Conservation (phyloP, 92 coral and sea anemone species). For the Parazoanthus darwini region DNA sequence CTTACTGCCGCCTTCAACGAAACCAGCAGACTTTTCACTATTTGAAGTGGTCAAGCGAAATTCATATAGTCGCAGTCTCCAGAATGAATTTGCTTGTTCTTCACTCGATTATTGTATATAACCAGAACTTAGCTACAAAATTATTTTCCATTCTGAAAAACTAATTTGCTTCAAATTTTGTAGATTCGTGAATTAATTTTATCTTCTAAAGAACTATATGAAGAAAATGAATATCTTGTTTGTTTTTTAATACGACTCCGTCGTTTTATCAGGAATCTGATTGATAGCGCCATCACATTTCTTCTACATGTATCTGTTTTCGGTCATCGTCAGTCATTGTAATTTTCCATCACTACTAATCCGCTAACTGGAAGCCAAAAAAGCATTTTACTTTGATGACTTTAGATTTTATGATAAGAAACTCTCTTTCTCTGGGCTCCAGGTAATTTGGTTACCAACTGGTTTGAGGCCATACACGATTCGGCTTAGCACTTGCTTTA, state of each 20-base stretch:
- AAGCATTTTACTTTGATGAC: conserved; percentile 7
- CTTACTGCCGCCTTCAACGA: too few species aligned
- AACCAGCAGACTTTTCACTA: too few species aligned
- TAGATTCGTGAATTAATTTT: neutral
- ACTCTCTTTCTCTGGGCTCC: neutral
- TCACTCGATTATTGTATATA: too few species aligned
- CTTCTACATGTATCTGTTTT: neutral
- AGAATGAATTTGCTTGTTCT: neutral
- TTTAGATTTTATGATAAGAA: conserved; percentile 22
- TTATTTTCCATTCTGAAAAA: neutral
- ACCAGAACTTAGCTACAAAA: neutral
- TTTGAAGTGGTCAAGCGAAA: too few species aligned
- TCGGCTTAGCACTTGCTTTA: neutral
- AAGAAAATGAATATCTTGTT: neutral
- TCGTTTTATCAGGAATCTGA: neutral
- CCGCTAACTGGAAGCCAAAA: conserved; percentile 3
- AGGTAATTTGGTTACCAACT: neutral
- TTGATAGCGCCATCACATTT: neutral
- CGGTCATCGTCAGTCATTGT: neutral
- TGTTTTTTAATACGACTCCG: neutral
- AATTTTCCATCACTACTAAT: neutral
- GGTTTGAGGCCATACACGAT: too few species aligned
- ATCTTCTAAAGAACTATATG: too few species aligned
- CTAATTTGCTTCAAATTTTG: neutral
- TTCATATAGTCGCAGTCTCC: too few species aligned